Evolutionary conservation across 2,113 vertebrate genomes (phyloP), one percentile per base, ranked within the genome.

Genomic region (Neopipo cinnamomea): DNA sequence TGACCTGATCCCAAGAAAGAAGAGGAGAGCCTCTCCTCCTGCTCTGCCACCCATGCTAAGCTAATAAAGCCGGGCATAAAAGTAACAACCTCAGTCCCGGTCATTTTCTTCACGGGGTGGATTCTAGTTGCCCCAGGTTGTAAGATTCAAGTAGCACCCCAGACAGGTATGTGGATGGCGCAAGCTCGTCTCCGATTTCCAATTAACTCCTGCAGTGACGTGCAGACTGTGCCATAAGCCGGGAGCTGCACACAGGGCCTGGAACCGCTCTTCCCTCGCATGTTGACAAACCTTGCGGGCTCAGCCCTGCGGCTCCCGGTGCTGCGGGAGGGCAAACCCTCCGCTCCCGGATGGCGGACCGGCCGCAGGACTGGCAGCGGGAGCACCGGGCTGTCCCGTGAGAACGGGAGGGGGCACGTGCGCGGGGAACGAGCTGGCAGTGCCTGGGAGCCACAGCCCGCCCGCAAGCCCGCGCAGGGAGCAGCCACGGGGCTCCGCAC

Each of bases 321-420:
- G 44, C 59, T 24, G 49, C 46, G 5, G 46, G 7, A 37, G 10
- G 28, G 6, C 21, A 11, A 30, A 22, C 2, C 6, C 55, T 7
- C 1, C 0, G 6, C 35, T 42, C 12, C 33, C 10, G 7, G 16
- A 2, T 0, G 5, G 41, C 27, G 8, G 17, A 4, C 46, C 17
- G 35, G 46, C 59, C 6, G 47, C 2, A 2, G 35, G 52, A 23
- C 27, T 0, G 14, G 41, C 37, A 12, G 65, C 49, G 10, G n/a
- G 39, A 42, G 24, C 1, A 23, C 62, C 8, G 42, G n/a, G 27
- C 55, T 3, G 52, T 6, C 39, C n/a, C 44, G 3, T 2, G 9
- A 11, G 4, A 2, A 7, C 7, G 27, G 30, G 46, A 63, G 27
- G 4, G 68, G 47, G 35, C 16, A 30, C 28, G 8, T 17, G 18